Evolutionary conservation across 2,888 invertebrate genomes (phyloP).

Genomic region (Idaea aversata): DNA sequence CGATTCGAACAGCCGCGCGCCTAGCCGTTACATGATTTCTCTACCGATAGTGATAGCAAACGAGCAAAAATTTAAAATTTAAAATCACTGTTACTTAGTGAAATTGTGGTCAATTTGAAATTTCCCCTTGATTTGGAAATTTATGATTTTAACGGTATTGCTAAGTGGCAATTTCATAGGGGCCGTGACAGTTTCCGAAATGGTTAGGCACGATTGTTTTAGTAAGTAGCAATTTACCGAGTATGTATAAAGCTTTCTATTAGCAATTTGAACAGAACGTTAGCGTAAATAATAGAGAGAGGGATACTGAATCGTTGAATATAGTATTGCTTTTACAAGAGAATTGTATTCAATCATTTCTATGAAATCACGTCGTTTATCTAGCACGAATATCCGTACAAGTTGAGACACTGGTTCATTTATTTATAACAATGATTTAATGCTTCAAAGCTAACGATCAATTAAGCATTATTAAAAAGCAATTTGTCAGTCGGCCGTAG

Average conservation of each 20-base stretch:
- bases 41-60: not conserved
- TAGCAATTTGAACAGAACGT: constrained; percentile 18
- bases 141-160: constrained; percentile 26
- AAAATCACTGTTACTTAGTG: constrained; percentile 6
- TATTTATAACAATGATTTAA: not conserved
- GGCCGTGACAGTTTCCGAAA: constrained; percentile 30
- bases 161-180: constrained; percentile 32
- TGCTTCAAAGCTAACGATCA: constrained; percentile 48
- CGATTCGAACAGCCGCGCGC: too few species aligned
- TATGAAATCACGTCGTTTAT: not conserved
- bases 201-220: constrained; percentile 31
- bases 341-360: not conserved
- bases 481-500: constrained; percentile 55
- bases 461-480: constrained; percentile 65
- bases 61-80: not conserved
- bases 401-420: constrained; percentile 1
- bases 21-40: not conserved
- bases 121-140: constrained; percentile 29
- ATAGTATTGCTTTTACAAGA: constrained; percentile 5
- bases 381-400: constrained; percentile 12
- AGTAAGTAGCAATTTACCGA: constrained; percentile 28
- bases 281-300: constrained; percentile 10
- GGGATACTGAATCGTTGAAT: not conserved
- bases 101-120: constrained; percentile 23
- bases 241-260: constrained; percentile 27